Percentiles rank a stretch among this genome's conserved stretches.
Evolutionary conservation across 2,113 vertebrate species (phyloP).

Genomic region (Bombycilla garrulus): DNA sequence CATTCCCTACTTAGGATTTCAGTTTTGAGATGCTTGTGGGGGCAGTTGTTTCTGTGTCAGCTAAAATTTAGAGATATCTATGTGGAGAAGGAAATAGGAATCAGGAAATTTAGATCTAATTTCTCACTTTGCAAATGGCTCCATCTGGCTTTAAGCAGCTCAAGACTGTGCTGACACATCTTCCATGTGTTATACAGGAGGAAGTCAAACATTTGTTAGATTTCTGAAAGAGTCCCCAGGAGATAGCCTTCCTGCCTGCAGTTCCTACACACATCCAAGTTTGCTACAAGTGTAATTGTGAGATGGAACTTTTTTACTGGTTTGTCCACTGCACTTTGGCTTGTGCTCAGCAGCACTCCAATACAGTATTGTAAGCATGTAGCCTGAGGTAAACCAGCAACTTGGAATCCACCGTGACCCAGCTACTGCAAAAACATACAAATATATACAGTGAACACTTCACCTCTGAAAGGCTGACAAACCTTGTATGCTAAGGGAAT

Average conservation of each 20-base stretch:
- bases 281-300: not conserved
- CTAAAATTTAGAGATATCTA: not conserved
- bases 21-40: not conserved
- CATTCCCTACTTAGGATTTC: not conserved
- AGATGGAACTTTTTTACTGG: not conserved
- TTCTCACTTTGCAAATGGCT: not conserved
- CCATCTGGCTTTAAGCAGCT: not conserved
- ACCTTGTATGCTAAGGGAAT: not conserved
- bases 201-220: not conserved
- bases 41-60: not conserved
- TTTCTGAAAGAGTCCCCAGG: not conserved
- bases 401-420: not conserved
- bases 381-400: not conserved
- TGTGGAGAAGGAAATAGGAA: not conserved
- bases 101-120: not conserved
- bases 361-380: accelerated
- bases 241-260: not conserved
- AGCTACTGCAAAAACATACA: not conserved
- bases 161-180: not conserved
- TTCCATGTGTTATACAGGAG: not conserved
- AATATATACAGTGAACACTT: not conserved
- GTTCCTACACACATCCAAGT: not conserved
- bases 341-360: not conserved
- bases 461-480: not conserved
- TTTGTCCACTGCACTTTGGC: not conserved